These are phyloP conservation scores for Laticauda colubrina DNA, from an alignment of 2,113 vertebrate genomes.

Conservation along the genomic window DNA sequence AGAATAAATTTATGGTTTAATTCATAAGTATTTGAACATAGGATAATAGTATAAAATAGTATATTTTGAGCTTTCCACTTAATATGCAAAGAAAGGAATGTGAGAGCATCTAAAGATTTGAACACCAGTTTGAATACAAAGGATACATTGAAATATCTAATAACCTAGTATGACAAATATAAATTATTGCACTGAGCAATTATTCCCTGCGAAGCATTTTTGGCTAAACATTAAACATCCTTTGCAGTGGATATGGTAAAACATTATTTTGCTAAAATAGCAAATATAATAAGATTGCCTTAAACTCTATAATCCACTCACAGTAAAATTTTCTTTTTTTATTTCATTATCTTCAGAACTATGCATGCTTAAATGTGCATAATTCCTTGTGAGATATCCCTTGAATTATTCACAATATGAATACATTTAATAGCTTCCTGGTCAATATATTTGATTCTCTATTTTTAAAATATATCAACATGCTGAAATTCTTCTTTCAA, in stretches of 20 bases:
- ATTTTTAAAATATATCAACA: background rate
- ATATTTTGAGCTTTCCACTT: background rate
- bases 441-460: background rate
- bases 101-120: background rate
- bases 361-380: background rate
- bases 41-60: background rate
- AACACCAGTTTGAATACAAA: background rate
- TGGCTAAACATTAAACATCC: background rate
- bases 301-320: background rate
- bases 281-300: background rate
- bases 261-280: background rate
- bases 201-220: no score
- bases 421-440: background rate
- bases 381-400: background rate
- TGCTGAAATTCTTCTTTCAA: background rate
- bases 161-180: background rate
- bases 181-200: background rate
- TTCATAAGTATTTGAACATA: background rate
- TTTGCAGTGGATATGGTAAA: background rate
- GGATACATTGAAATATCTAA: background rate
- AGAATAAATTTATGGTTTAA: slow-evolving; percentile 24
- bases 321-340: background rate
- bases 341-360: background rate
- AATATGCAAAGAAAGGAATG: background rate
- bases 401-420: background rate